These are phyloP conservation scores for Pseudorhiza aurosa DNA, from an alignment of 30 jellyfish, hydroid and myxozoan genomes.

Conservation along the genomic window DNA sequence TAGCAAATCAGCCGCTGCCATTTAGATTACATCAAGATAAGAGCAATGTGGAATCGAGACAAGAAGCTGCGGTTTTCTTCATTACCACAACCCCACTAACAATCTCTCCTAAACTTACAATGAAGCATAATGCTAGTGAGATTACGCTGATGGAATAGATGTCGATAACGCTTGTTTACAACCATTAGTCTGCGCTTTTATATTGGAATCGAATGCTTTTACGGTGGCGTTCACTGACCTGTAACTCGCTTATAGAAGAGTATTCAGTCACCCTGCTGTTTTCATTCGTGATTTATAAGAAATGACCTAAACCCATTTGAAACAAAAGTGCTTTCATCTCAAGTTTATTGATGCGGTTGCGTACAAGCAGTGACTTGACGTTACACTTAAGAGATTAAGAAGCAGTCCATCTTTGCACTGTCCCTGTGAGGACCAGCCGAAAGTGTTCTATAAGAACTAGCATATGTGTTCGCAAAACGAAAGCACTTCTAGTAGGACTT, in stretches of 20 bases:
- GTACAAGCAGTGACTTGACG: neutral
- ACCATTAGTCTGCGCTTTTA: neutral
- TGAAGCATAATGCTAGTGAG: neutral
- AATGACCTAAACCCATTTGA: neutral
- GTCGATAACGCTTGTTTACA: neutral
- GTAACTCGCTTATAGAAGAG: neutral
- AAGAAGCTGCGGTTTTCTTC: no score
- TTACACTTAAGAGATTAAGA: neutral
- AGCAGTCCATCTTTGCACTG: no score
- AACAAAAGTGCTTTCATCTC: neutral
- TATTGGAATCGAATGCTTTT: neutral
- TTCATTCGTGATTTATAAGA: neutral
- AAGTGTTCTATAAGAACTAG: no score
- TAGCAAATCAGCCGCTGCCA: no score
- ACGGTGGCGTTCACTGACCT: neutral
- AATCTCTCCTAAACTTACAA: neutral
- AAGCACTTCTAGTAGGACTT: no score
- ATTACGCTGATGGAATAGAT: neutral
- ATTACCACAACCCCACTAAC: neutral
- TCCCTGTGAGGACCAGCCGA: no score
- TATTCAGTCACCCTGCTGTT: constrained; percentile 4
- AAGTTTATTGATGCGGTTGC: neutral
- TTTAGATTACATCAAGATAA: no score
- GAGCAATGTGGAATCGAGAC: no score
- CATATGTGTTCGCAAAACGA: no score